Base-by-base conservation (phyloP, 2,113 vertebrate genomes). In the Hymenochirus boettgeri region DNA sequence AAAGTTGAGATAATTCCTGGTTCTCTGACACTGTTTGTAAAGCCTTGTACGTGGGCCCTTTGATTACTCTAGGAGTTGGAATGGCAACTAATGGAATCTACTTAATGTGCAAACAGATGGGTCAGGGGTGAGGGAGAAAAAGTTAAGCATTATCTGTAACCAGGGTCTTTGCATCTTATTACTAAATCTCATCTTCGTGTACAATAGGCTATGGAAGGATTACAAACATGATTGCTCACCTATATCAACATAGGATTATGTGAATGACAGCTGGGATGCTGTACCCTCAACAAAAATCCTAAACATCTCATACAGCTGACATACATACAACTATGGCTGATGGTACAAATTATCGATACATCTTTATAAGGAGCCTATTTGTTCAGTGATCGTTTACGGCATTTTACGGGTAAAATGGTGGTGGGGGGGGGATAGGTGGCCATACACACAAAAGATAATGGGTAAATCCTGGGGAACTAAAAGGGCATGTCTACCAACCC, bases 161-260 rank as follows among this genome's bases (percentile, higher is more conserved):
- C 18, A 12, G n/a, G 51, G 61, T 55, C 61, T 55, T 64, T 64
- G 61, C 56, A 55, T 64, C 62, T 55, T 24, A 55, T 64, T 64
- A 52, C 25, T 29, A 46, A 26, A 19, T 23, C 45, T 55, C 26
- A 18, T 64, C 50, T 56, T 15, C 23, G 52, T 64, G 52, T 64
- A 64, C 39, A 22, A 19, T 24, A n/a, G 35, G 12, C 2, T 9
- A 3, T 56, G 42, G 56, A 39, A 26, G 21, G 19, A 29, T 19
- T 1, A 37, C 62, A 64, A 45, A 64, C 52, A 47, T 18, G 51
- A 15, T 17, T 19, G 26, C 26, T 62, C 62, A 64, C 37, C 62
- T 64, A 64, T 29, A 56, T 52, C 39, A 64, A 56, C 62, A 64
- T 18, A 7, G 26, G 19, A 17, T 64, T 17, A 55, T 25, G 45